These are phyloP conservation scores for Troides helena DNA, from an alignment of 2,888 invertebrate genomes.

Conservation along the genomic window DNA sequence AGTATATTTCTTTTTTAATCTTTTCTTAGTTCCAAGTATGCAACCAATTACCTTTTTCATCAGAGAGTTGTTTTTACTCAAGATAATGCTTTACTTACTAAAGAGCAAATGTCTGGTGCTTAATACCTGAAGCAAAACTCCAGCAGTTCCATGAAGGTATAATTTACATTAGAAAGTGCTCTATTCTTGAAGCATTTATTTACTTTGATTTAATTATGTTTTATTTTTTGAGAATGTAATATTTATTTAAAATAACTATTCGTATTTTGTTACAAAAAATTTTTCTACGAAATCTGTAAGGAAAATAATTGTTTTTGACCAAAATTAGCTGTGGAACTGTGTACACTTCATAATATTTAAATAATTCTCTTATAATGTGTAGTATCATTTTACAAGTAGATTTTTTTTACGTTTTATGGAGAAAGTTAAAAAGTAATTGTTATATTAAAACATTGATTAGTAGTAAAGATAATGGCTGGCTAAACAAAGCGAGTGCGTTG, in stretches of 20 bases:
- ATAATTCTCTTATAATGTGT: too few species aligned
- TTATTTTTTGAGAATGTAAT: background rate
- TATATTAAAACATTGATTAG: conserved; percentile 55
- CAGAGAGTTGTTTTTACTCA: background rate
- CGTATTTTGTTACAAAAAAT: too few species aligned
- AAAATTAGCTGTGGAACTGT: background rate
- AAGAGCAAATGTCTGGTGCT: conserved; percentile 39
- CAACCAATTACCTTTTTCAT: background rate
- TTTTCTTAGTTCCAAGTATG: background rate
- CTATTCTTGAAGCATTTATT: conserved; percentile 35
- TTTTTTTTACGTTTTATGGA: background rate
- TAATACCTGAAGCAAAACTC: conserved; percentile 37
- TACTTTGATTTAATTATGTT: background rate
- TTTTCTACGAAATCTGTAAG: too few species aligned
- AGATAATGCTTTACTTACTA: conserved; percentile 13
- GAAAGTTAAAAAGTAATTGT: conserved; percentile 23
- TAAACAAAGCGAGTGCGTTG: conserved; percentile 68
- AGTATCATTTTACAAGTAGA: background rate
- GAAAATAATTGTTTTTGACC: too few species aligned
- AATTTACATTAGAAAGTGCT: conserved; percentile 41
- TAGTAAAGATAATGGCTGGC: conserved; percentile 69
- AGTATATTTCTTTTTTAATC: background rate
- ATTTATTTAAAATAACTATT: background rate
- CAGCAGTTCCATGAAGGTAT: conserved; percentile 21
- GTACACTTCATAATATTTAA: background rate